These are phyloP conservation scores for Calameuta pallipes DNA, from an alignment of 2,888 invertebrate genomes.

Conservation along the genomic window DNA sequence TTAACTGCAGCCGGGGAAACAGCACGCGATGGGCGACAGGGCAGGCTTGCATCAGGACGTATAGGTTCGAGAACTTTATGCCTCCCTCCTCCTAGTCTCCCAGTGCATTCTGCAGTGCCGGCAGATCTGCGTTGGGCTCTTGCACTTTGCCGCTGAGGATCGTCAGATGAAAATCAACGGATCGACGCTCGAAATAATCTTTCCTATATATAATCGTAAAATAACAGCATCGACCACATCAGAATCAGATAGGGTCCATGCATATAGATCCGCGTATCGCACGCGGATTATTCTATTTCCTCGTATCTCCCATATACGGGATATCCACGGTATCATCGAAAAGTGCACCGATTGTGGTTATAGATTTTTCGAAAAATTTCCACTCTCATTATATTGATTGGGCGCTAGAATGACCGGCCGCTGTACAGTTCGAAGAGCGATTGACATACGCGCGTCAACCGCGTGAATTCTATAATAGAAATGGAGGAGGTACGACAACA, in stretches of 20 bases:
- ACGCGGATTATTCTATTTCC: background rate
- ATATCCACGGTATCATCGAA: background rate
- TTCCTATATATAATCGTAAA: background rate
- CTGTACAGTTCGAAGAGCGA: background rate
- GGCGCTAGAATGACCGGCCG: background rate
- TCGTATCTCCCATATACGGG: background rate
- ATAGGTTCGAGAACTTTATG: background rate
- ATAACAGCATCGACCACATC: background rate
- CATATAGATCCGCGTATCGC: background rate
- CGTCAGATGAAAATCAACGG: background rate
- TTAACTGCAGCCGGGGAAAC: conserved; percentile 27
- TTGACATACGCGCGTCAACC: background rate
- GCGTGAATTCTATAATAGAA: background rate
- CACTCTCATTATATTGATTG: background rate
- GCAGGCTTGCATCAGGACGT: background rate
- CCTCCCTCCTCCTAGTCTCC: background rate
- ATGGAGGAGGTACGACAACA: background rate
- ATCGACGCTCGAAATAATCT: background rate
- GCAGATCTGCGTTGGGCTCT: background rate
- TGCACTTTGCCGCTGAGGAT: background rate
- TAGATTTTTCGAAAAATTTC: background rate
- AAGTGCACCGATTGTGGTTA: background rate
- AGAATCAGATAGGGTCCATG: background rate
- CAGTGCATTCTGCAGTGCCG: background rate
- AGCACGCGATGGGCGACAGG: background rate